Percentiles rank a stretch among this genome's conserved stretches.
These are phyloP conservation scores for Novumbra hubbsi DNA, from an alignment of 2,797 vertebrate species.

Conservation along the genomic window DNA sequence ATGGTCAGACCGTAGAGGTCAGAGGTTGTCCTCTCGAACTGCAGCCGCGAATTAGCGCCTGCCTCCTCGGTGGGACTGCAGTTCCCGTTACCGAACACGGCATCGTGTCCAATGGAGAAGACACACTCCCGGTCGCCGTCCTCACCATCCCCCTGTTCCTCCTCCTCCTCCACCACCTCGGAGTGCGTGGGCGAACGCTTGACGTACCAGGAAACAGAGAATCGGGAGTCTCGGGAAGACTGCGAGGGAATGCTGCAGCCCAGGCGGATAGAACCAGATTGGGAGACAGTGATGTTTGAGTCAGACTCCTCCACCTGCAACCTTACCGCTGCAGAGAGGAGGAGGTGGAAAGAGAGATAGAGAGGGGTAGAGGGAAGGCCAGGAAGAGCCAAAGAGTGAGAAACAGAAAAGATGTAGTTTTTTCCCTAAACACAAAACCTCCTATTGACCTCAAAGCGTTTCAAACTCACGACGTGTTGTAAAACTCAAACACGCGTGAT, in stretches of 20 bases:
- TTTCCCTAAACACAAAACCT: background rate
- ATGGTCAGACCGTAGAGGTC: constrained; percentile 89
- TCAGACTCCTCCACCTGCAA: constrained; percentile 87
- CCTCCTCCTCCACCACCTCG: constrained; percentile 44
- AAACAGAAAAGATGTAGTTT: background rate
- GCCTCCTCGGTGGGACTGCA: constrained; percentile 73
- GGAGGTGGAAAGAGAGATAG: background rate
- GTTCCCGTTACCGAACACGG: constrained; percentile 84
- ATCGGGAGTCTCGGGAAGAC: constrained; percentile 88
- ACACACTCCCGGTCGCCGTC: constrained; percentile 65
- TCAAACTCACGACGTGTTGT: background rate
- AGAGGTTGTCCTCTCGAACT: constrained; percentile 85
- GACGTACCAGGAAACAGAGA: constrained; percentile 92
- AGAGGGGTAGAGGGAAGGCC: background rate
- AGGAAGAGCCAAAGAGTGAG: background rate
- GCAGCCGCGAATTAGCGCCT: constrained; percentile 79
- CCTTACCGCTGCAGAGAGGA: constrained; percentile 74
- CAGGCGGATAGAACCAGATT: constrained; percentile 82
- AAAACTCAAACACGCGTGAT: background rate
- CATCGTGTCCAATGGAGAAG: constrained; percentile 86
- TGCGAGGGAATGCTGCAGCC: constrained; percentile 89
- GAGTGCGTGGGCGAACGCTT: constrained; percentile 56
- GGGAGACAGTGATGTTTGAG: constrained; percentile 84
- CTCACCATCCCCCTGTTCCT: constrained; percentile 18
- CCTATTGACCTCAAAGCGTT: background rate